These are phyloP conservation scores for Porites divaricata DNA, from an alignment of 92 coral and sea anemone genomes.

Conservation along the genomic window DNA sequence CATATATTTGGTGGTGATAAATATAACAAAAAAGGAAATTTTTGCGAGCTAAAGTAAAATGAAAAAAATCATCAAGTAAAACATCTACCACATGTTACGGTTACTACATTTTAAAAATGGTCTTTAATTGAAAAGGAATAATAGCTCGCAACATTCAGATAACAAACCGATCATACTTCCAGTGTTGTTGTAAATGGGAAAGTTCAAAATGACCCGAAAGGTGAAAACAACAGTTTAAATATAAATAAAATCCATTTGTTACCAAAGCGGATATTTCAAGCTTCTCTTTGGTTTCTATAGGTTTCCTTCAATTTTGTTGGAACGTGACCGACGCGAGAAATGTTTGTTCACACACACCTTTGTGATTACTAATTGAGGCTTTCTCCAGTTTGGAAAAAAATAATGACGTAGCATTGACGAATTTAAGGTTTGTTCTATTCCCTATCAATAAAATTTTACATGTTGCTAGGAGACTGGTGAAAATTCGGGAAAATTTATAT, in stretches of 20 bases:
- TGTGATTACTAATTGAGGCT: background rate
- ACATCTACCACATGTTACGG: background rate
- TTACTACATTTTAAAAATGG: background rate
- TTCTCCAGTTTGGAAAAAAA: background rate
- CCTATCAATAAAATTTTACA: background rate
- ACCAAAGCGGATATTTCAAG: conserved; percentile 20
- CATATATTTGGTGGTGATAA: background rate
- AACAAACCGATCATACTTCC: background rate
- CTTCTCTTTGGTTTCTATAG: background rate
- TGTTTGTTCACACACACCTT: conserved; percentile 3
- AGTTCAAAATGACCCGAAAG: conserved; percentile 4
- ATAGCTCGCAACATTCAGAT: background rate
- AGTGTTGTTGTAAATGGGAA: background rate
- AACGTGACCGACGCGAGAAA: background rate
- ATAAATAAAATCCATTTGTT: conserved; percentile 10
- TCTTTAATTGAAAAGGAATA: background rate
- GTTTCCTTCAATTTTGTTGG: background rate
- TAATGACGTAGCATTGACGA: background rate
- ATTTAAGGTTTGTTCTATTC: background rate
- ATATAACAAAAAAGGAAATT: background rate
- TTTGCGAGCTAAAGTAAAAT: background rate
- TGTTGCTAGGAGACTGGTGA: background rate
- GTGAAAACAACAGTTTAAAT: background rate
- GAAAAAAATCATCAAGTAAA: background rate
- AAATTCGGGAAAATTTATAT: conserved; percentile 3